phyloP scores from a whole-genome alignment of 1,140 invertebrate genomes.

The Drosophila bifasciata region DNA sequence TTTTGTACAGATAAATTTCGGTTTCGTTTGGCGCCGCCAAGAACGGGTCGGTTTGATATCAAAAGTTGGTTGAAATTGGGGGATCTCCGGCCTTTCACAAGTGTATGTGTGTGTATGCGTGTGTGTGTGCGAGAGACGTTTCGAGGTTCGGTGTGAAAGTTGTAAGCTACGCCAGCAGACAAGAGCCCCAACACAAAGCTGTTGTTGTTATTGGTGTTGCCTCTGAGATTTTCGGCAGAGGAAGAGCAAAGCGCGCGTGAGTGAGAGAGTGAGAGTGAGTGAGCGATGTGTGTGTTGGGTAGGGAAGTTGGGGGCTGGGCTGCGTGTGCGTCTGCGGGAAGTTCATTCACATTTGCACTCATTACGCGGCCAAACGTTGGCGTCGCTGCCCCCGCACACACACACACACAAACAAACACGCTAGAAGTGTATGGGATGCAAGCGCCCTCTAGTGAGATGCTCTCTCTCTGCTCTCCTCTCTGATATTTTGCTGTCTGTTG shows the following conservation, averaged over 20 bases:
- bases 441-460: too few species aligned
- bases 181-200: conserved; percentile 46
- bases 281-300: conserved; percentile 6
- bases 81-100: conserved; percentile 55
- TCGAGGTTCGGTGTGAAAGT: conserved; percentile 69
- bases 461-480: too few species aligned
- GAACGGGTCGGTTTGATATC: conserved; percentile 47
- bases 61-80: conserved; percentile 31
- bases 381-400: conserved; percentile 39
- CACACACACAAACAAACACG: too few species aligned
- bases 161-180: conserved; percentile 53
- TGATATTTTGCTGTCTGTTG: too few species aligned
- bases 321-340: conserved; percentile 75
- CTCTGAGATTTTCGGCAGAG: conserved; percentile 55
- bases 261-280: conserved; percentile 43
- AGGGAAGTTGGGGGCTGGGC: conserved; percentile 14
- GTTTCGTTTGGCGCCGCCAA: conserved; percentile 49
- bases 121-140: conserved; percentile 44
- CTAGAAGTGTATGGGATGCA: too few species aligned
- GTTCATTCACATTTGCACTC: conserved; percentile 82
- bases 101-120: conserved; percentile 2
- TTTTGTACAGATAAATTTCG: conserved; percentile 42
- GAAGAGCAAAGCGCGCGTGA: conserved; percentile 12
- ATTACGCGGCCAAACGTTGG: conserved; percentile 66
- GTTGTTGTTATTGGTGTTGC: conserved; percentile 18